Evolutionary conservation across 2,113 vertebrate species (phyloP), one percentile per base, ranked within the genome.

Genomic region (Arizona elegans): DNA sequence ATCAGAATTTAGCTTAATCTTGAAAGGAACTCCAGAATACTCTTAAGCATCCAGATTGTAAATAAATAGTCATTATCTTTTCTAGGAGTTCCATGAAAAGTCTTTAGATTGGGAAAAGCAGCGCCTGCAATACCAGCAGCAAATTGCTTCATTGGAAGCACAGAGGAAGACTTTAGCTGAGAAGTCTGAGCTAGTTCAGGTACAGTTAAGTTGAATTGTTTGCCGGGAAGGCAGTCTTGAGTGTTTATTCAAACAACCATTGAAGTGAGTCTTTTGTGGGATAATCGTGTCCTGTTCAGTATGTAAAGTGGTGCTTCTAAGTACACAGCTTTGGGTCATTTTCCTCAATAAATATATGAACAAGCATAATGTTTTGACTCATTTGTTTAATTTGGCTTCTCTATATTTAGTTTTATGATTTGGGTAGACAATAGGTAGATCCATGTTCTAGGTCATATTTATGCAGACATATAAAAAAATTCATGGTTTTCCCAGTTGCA

Each of bases 21-120:
- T 0, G 94, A 95, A 93, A 94, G 96, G 95, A 89, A 93, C 94
- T 8, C 91, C 59, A 93, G 33, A 33, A 52, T 50, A 29, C 70
- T 93, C 94, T 54, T 87, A 90, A 52, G 86, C 87, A 86, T 56
- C 88, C 50, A 70, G 0, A 0, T 17, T 88, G 70, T 1, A 65
- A 3, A 13, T 43, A 24, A 90, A 93, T 91, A 93, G 88, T 70
- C 38, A 96, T 96, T 98, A 94, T 92, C 92, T 96, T 96, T 93
- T 95, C 91, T 96, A 99, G 99, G 98, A 99, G 87, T 98, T 98
- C 85, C 97, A 97, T 23, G 97, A 98, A 88, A 98, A 96, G 92
- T 98, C 98, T 12, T 94, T 97, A 38, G 98, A 99, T 91, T 99
- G 98, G 98, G 98, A 99, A 96, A 98, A 98, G 96, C 99, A 99